Conservation (phyloP, 1,140 invertebrate genomes). For the Drosophila subobscura region DNA sequence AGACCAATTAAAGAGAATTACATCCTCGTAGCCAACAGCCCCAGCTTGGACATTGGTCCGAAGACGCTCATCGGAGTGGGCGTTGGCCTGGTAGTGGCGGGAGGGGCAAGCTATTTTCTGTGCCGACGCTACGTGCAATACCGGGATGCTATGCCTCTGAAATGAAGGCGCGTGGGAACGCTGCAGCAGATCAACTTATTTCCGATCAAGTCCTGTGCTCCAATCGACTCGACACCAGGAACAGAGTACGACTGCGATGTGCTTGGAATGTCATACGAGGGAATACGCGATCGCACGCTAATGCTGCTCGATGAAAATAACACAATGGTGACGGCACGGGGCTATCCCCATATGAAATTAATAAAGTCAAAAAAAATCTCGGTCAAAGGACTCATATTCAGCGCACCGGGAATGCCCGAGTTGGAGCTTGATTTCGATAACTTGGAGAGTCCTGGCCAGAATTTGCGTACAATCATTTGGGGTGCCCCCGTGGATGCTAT, state of each 20-base stretch:
- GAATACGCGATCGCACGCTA: constrained; percentile 84
- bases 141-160: constrained; percentile 65
- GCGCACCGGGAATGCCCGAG: constrained; percentile 84
- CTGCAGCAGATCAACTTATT: constrained; percentile 84
- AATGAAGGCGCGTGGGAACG: constrained; percentile 84
- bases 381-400: constrained; percentile 78
- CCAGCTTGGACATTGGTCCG: constrained; percentile 31
- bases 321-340: constrained; percentile 85
- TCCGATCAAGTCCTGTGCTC: constrained; percentile 85
- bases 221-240: constrained; percentile 67
- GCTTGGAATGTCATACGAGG: constrained; percentile 83
- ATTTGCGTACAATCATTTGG: constrained; percentile 84
- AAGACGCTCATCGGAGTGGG: constrained; percentile 59
- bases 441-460: constrained; percentile 62
- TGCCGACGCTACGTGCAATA: constrained; percentile 52
- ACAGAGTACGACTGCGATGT: constrained; percentile 82
- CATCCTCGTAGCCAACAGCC: neutral
- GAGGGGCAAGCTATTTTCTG: constrained; percentile 57
- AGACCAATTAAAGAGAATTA: too few relatives aligned
- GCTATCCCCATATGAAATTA: constrained; percentile 84
- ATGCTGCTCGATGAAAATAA: constrained; percentile 85
- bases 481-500: constrained; percentile 84
- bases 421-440: constrained; percentile 83
- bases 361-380: constrained; percentile 82
- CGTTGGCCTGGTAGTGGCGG: constrained; percentile 51